These are phyloP conservation scores for Cosmia trapezina DNA, from an alignment of 2,888 invertebrate species.

Conservation along the genomic window DNA sequence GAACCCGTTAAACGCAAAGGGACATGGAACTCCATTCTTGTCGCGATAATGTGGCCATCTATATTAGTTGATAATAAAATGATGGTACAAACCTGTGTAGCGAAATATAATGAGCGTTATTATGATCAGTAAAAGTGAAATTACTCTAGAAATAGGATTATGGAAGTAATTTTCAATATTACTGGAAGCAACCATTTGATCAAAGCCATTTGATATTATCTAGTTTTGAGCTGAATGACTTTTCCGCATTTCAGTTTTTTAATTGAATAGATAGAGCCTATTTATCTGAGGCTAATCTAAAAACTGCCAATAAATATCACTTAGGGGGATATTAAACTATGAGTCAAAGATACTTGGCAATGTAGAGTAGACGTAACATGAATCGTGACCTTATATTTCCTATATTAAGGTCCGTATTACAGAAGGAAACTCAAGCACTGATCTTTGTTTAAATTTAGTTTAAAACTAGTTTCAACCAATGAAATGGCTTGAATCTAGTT, in stretches of 20 bases:
- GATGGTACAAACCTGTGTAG: conserved; percentile 9
- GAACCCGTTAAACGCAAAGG: conserved; percentile 33
- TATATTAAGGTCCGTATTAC: too few species aligned
- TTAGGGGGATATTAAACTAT: too few species aligned
- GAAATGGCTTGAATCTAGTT: too few species aligned
- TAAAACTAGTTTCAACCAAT: too few species aligned
- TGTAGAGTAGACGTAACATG: too few species aligned
- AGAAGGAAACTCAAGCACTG: too few species aligned
- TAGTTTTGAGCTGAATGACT: not conserved
- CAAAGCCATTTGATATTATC: not conserved
- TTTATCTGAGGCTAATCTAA: too few species aligned
- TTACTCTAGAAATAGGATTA: not conserved
- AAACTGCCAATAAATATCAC: too few species aligned
- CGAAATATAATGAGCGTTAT: conserved; percentile 23
- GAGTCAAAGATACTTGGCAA: too few species aligned
- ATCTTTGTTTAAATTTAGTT: too few species aligned
- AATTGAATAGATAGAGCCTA: too few species aligned
- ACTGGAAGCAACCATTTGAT: not conserved
- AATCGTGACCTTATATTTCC: too few species aligned
- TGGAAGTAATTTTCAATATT: conserved; percentile 14
- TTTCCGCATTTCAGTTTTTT: not conserved
- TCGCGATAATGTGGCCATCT: conserved; percentile 36
- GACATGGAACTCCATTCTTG: conserved; percentile 33
- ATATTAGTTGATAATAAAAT: conserved; percentile 25
- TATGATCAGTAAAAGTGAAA: conserved; percentile 28